A percentile compares a stretch with the other conserved stretches of the same genome.
Conservation (phyloP, 2,113 vertebrate genomes). For the Otolemur garnettii region DNA sequence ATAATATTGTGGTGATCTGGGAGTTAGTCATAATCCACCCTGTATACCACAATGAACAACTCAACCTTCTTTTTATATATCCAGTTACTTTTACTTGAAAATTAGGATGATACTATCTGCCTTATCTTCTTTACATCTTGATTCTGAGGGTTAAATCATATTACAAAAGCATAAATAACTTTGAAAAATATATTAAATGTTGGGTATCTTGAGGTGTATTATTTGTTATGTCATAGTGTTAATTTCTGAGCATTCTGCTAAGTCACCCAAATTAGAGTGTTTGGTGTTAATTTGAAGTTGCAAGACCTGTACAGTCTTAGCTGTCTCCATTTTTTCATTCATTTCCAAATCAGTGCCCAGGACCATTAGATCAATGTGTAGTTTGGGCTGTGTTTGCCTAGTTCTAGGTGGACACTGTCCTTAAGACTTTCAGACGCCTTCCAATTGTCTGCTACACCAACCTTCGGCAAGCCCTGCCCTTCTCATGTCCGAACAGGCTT, state of each 20-base stretch:
- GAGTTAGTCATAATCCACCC: conserved; percentile 11
- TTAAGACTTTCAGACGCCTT: not conserved
- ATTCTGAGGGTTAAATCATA: conserved; percentile 9
- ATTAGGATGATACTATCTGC: not conserved
- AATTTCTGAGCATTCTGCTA: not conserved
- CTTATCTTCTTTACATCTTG: not conserved
- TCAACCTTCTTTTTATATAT: not conserved
- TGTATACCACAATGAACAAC: conserved; percentile 30
- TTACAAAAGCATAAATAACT: not conserved
- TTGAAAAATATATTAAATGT: conserved; percentile 20
- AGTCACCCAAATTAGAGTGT: not conserved
- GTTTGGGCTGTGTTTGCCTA: not conserved
- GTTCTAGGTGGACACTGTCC: not conserved
- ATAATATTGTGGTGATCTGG: not conserved
- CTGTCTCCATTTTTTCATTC: not conserved
- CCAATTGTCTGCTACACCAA: not conserved
- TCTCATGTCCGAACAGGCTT: not conserved
- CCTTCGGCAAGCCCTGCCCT: not conserved
- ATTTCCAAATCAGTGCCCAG: not conserved
- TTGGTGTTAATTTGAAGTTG: not conserved
- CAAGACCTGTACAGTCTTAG: not conserved
- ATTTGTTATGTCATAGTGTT: not conserved
- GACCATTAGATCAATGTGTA: not conserved
- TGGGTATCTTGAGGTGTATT: not conserved
- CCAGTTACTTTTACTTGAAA: conserved; percentile 25